phyloP scores from a whole-genome alignment of 1,140 invertebrate genomes.

The Rhyzopertha dominica region DNA sequence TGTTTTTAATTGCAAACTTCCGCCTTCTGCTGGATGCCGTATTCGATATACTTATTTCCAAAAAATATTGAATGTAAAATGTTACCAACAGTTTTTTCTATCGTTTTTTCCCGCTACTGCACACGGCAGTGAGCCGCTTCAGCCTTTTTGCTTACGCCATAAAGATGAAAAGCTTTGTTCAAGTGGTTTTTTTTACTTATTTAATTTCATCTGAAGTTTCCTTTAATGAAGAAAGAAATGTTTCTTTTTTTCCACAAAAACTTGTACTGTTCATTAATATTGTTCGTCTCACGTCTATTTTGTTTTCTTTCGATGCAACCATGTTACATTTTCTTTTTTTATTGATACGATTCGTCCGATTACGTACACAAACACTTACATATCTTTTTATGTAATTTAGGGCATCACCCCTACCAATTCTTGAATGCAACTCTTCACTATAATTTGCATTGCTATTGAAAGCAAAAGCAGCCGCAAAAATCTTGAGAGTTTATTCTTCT shows the following conservation, averaged over 20 bases:
- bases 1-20: constrained; percentile 20
- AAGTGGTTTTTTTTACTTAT: not conserved
- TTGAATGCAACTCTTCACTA: not conserved
- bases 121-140: not conserved
- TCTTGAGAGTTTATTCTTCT: constrained; percentile 27
- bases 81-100: constrained; percentile 2
- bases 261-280: not conserved
- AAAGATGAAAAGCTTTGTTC: not conserved
- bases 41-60: not conserved
- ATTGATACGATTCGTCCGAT: not conserved
- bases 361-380: not conserved
- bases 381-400: not conserved
- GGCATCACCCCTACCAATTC: not conserved
- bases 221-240: not conserved
- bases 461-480: constrained; percentile 13
- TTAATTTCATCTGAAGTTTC: not conserved
- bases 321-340: not conserved
- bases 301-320: not conserved
- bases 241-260: constrained; percentile 1
- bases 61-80: constrained; percentile 3
- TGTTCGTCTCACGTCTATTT: not conserved
- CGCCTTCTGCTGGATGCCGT: constrained; percentile 5
- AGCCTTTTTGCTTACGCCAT: constrained; percentile 1
- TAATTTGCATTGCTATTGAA: constrained; percentile 19
- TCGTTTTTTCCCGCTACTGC: not conserved